These are phyloP conservation scores for Echinops telfairi DNA, from an alignment of 2,113 vertebrate genomes.

Conservation along the genomic window DNA sequence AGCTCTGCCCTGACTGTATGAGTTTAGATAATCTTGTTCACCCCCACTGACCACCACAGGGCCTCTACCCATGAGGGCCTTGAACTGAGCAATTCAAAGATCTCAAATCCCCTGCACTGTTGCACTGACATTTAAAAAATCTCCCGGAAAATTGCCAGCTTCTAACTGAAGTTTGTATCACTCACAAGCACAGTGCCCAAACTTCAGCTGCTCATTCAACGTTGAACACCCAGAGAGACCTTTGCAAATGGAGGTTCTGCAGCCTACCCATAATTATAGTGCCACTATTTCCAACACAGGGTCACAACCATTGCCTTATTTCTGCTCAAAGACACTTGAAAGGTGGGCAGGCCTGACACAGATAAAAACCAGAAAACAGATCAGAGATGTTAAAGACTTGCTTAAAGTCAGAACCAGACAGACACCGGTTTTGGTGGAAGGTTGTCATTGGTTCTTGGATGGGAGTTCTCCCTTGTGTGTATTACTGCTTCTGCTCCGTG, in stretches of 20 bases:
- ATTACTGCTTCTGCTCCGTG: background rate
- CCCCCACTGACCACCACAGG: too few species aligned
- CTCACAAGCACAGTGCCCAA: background rate
- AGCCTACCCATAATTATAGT: background rate
- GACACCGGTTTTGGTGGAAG: background rate
- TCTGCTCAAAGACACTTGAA: background rate
- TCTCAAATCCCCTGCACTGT: background rate
- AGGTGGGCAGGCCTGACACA: background rate
- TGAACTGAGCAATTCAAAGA: background rate
- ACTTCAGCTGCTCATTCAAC: background rate
- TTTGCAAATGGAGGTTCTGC: background rate
- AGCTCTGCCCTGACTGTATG: background rate
- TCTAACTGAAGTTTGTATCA: background rate
- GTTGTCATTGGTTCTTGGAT: background rate
- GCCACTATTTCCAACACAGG: background rate
- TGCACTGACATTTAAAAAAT: background rate
- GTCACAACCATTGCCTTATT: background rate
- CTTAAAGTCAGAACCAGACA: background rate
- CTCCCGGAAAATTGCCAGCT: background rate
- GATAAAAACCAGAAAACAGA: constrained; percentile 4
- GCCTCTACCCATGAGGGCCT: background rate
- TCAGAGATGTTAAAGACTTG: background rate
- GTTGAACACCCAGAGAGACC: background rate
- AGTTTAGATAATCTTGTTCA: background rate
- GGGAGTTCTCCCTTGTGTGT: background rate